phyloP scores from a whole-genome alignment of 2,888 invertebrate species.

The Eustalomyia histrio region DNA sequence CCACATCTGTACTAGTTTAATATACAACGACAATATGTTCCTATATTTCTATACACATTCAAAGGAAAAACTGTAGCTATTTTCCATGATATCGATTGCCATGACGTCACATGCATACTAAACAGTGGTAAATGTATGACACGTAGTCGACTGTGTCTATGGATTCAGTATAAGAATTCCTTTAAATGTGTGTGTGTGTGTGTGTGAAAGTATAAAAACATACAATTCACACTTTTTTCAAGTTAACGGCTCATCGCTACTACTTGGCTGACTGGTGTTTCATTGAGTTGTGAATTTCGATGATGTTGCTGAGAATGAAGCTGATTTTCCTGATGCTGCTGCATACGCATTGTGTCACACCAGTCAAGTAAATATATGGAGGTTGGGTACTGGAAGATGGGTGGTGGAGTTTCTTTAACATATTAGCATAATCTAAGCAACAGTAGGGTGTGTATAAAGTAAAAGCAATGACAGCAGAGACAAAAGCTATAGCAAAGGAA shows the following conservation, averaged over 20 bases:
- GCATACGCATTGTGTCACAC: slow-evolving; percentile 47
- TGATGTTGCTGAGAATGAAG: slow-evolving; percentile 36
- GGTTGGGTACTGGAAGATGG: neutral
- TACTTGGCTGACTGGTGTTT: slow-evolving; percentile 55
- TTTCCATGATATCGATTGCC: slow-evolving; percentile 69
- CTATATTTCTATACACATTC: neutral
- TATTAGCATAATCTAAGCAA: slow-evolving; percentile 66
- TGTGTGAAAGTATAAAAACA: neutral
- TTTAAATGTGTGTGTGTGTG: neutral
- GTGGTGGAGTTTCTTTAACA: slow-evolving; percentile 47
- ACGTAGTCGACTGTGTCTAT: neutral
- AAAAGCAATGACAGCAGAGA: neutral
- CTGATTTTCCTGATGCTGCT: neutral
- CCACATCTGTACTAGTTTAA: neutral
- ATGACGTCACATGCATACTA: slow-evolving; percentile 64
- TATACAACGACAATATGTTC: neutral
- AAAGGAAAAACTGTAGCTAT: slow-evolving; percentile 54
- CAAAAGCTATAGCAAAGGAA: slow-evolving; percentile 12
- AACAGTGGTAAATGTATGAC: slow-evolving; percentile 27
- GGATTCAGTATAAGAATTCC: neutral
- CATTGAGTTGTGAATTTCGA: slow-evolving; percentile 66
- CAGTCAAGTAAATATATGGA: slow-evolving; percentile 18
- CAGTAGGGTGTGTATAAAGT: slow-evolving; percentile 13
- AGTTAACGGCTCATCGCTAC: slow-evolving; percentile 45
- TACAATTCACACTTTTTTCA: slow-evolving; percentile 42